Evolutionary conservation across 1,140 invertebrate genomes (phyloP).

Genomic region (Drosophila setifemur): DNA sequence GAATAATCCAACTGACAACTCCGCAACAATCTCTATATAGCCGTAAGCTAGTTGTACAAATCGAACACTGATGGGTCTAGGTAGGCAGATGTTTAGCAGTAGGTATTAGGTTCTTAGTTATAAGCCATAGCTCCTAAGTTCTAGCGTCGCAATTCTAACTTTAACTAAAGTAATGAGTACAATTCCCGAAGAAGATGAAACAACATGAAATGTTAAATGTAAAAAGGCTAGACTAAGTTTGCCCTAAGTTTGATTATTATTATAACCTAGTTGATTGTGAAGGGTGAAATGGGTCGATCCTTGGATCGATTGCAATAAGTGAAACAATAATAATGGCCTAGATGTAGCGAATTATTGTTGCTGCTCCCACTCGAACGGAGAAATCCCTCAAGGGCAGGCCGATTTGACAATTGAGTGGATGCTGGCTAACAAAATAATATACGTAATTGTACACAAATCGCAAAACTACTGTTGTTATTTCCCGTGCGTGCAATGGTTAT

Average conservation of each 20-base stretch:
- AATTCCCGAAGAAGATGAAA: conserved; percentile 43
- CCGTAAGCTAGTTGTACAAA: conserved; percentile 34
- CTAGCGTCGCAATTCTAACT: conserved; percentile 61
- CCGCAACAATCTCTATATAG: conserved; percentile 42
- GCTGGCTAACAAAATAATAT: conserved; percentile 16
- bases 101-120: conserved; percentile 62
- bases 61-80: conserved; percentile 63
- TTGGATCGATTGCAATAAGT: conserved; percentile 44
- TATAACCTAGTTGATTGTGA: conserved; percentile 6
- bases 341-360: conserved; percentile 39
- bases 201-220: conserved; percentile 67
- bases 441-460: conserved; percentile 14
- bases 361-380: conserved; percentile 5
- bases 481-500: not conserved
- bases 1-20: conserved; percentile 41
- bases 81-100: conserved; percentile 76
- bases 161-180: conserved; percentile 61
- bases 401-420: conserved; percentile 9
- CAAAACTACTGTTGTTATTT: not conserved
- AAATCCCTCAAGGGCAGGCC: not conserved
- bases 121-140: conserved; percentile 48
- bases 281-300: conserved; percentile 40
- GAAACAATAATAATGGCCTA: conserved; percentile 74
- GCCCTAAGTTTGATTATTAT: conserved; percentile 20
- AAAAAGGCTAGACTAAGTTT: conserved; percentile 37